Base-by-base conservation (phyloP, 2,113 vertebrate species). In the Danio rerio region DNA sequence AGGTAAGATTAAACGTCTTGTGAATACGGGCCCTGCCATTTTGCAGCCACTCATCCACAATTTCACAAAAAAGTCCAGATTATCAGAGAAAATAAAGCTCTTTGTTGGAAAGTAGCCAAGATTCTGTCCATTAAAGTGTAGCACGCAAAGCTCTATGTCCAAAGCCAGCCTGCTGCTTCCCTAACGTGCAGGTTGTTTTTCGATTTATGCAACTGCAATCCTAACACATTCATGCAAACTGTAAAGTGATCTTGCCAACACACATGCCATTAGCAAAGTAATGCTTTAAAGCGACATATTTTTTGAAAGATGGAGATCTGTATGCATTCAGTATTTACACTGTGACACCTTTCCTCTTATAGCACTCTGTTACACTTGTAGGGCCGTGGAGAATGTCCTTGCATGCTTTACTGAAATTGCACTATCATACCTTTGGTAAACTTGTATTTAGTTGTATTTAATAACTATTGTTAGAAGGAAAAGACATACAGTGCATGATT, bases 241-340 rank as follows among this genome's bases (percentile, higher is more conserved):
- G 68, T 52, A 15, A 5, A 70, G 12, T 18, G 5, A 50, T 20
- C 18, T 31, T 50, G 58, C 18, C 11, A 52, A 42, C 15, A 52
- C 45, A n/a, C 45, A 50, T 10, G 5, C 20, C 9, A 31, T 52
- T 31, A 53, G 47, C 75, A 31, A 65, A 52, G 47, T 16, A 61
- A 49, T 62, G 58, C 74, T 77, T 61, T 62, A 50, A 77, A 77
- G 7, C 9, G 20, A 13, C 47, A 56, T 62, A n/a, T 50, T 62
- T 62, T 16, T 20, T 15, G 43, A 62, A 62, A 61, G 20, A 18
- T 62, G 20, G 20, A 52, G 75, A 62, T 53, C 76, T 72, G 63
- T 83, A 66, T 86, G 78, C 81, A 81, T 81, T 86, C 70, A 66
- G 40, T 83, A 42, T 68, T 72, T 80, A 80, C 81, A 83, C 85